These are phyloP conservation scores for Molossus alvarezi DNA, from an alignment of 2,797 vertebrate species.

Conservation along the genomic window DNA sequence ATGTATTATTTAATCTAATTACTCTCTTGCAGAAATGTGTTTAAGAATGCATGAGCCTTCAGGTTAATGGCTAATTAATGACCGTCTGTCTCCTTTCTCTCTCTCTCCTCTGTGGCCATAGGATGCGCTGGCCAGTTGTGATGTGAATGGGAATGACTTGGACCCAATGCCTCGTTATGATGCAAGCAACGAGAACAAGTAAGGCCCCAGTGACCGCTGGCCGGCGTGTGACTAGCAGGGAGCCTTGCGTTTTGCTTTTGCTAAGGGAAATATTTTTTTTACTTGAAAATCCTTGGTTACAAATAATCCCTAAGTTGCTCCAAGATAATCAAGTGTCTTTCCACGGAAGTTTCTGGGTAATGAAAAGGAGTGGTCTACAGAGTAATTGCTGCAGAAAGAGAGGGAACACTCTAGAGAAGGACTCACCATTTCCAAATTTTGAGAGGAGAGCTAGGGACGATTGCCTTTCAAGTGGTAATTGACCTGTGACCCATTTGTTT, in stretches of 20 bases:
- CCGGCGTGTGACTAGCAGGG: conserved; percentile 38
- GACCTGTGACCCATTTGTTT: background rate
- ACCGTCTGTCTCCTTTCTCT: conserved; percentile 80
- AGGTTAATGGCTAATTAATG: conserved; percentile 84
- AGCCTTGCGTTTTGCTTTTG: conserved; percentile 51
- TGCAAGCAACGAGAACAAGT: conserved; percentile 99
- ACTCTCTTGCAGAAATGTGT: conserved; percentile 82
- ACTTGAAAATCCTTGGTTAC: conserved; percentile 56
- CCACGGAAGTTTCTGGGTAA: conserved; percentile 15
- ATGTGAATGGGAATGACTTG: conserved; percentile 98
- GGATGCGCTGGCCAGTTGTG: conserved; percentile 98
- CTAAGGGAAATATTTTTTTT: conserved; percentile 15
- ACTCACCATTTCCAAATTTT: conserved; percentile 6
- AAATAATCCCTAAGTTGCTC: conserved; percentile 7
- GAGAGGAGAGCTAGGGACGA: background rate
- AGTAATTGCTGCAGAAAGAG: background rate
- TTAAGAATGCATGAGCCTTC: conserved; percentile 84
- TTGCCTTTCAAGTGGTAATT: background rate
- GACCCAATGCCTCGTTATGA: conserved; percentile 99
- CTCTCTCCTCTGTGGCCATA: conserved; percentile 87
- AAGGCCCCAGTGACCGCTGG: conserved; percentile 87
- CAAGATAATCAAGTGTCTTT: conserved; percentile 25
- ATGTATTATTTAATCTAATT: conserved; percentile 85
- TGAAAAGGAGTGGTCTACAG: background rate
- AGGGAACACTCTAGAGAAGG: background rate